phyloP scores from a whole-genome alignment of 2,113 vertebrate genomes.

The Phycodurus eques region DNA sequence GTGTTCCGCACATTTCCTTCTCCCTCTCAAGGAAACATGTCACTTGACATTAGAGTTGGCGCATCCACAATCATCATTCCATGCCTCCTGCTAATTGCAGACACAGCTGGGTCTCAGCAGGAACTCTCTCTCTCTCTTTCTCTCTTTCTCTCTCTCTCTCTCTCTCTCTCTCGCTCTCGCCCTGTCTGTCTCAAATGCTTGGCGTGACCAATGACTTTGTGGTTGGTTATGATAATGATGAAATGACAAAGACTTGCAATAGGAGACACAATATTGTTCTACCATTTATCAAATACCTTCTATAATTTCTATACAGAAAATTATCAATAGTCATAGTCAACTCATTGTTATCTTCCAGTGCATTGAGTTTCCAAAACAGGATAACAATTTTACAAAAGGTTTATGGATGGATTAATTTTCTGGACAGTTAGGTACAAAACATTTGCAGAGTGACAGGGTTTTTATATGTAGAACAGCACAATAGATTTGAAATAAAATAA shows the following conservation, averaged over 20 bases:
- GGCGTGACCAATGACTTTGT: background rate
- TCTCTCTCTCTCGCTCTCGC: constrained; percentile 5
- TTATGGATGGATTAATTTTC: too few relatives aligned
- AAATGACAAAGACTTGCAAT: background rate
- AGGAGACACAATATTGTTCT: background rate
- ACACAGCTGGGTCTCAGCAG: constrained; percentile 99
- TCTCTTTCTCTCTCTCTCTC: background rate
- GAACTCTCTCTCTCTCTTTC: constrained; percentile 50
- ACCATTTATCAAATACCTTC: background rate
- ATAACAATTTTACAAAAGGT: too few relatives aligned
- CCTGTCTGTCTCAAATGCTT: background rate
- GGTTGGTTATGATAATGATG: background rate
- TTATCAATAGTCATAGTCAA: too few relatives aligned
- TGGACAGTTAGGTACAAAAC: too few relatives aligned
- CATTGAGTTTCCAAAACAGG: too few relatives aligned
- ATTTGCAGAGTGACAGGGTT: too few relatives aligned
- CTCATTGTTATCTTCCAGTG: too few relatives aligned
- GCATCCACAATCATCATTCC: constrained; percentile 97
- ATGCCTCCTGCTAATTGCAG: constrained; percentile 99
- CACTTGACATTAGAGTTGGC: constrained; percentile 96
- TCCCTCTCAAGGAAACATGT: constrained; percentile 85
- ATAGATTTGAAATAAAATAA: too few relatives aligned
- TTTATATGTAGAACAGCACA: too few relatives aligned
- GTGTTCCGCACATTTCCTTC: constrained; percentile 77
- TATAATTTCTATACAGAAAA: background rate